Base-by-base conservation (phyloP, 2,888 invertebrate species). In the Caenorhabditis japonica region DNA sequence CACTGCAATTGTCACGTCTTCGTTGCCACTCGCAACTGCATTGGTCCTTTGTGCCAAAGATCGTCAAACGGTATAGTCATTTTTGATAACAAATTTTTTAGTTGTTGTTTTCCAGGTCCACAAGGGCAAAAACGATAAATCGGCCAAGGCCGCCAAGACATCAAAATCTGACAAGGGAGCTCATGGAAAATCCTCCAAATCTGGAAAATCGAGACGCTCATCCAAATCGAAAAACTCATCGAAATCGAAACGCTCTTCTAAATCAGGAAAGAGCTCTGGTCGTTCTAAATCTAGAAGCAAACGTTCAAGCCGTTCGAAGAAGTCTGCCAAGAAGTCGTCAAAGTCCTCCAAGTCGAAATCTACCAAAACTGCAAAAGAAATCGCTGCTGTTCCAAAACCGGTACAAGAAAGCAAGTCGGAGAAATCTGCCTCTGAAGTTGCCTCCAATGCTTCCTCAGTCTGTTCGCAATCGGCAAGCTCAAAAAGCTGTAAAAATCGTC, bases 1-100 rank as follows among this genome's bases (percentile, higher is more conserved):
- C 38, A 64, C 64, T 55, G 59, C 59, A 27, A 55, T 72, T 46
- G 64, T 62, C 30, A 60, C 59, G 17, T 46, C 66, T 10, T 60
- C 73, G 38, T 27, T 73, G 44, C 73, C 73, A 12, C 36, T 73
- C 43, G 73, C 66, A 12, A 56, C 60, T 19, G 73, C 66, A 17
- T 44, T 73, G 21, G 61, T 39, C 15, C 23, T 73, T 10, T 73
- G 73, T 27, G 56, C 66, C 55, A 68, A 59, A 47, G 66, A 73
- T 39, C 60, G 66, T 3, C 25, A 60, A 4, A 68, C 66, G 41
- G 73, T 66, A 21, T 19, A 34, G 4, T 15, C n/a, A 13, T 33
- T 15, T 27, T 10, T 1, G 15, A 47, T 25, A 43, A 12, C 23
- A 5, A 49, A 15, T 12, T 4, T 15, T 23, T 44, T 7, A 33